phyloP scores from a whole-genome alignment of 2,113 vertebrate genomes.

The Todiramphus chloris region DNA sequence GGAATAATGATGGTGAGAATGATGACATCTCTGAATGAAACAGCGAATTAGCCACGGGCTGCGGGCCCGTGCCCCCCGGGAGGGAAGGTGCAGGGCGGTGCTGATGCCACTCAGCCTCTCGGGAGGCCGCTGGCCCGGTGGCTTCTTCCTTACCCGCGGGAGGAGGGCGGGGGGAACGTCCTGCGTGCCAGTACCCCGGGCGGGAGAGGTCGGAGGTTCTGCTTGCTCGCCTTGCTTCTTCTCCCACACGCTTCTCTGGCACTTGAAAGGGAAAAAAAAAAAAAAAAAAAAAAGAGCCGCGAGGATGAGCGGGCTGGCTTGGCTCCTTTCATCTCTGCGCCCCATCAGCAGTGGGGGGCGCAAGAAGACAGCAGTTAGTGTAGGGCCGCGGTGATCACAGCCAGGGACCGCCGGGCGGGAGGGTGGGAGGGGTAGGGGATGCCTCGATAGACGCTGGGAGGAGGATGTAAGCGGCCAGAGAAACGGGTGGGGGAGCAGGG shows the following conservation, averaged over 20 bases:
- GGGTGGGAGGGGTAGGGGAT: neutral
- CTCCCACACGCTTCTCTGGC: neutral
- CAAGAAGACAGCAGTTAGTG: constrained; percentile 81
- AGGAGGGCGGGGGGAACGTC: neutral
- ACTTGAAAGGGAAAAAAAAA: rapidly evolving
- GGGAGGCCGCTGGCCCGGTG: neutral
- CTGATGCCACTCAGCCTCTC: neutral
- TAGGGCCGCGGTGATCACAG: constrained; percentile 28
- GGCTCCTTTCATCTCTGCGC: constrained; percentile 72
- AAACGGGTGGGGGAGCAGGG: too few species aligned
- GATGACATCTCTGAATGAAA: neutral
- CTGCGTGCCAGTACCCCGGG: rapidly evolving
- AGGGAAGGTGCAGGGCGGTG: neutral
- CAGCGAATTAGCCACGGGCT: neutral
- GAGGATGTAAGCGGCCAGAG: neutral
- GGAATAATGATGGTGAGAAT: neutral
- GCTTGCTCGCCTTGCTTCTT: neutral
- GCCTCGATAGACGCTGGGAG: neutral
- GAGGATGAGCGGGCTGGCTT: neutral
- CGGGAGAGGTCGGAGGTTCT: neutral
- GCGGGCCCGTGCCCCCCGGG: neutral
- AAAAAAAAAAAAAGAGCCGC: neutral
- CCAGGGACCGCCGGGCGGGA: neutral
- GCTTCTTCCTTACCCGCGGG: neutral
- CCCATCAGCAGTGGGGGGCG: constrained; percentile 80